These are phyloP conservation scores for Muscicapa striata DNA, from an alignment of 2,797 vertebrate genomes.

Conservation along the genomic window DNA sequence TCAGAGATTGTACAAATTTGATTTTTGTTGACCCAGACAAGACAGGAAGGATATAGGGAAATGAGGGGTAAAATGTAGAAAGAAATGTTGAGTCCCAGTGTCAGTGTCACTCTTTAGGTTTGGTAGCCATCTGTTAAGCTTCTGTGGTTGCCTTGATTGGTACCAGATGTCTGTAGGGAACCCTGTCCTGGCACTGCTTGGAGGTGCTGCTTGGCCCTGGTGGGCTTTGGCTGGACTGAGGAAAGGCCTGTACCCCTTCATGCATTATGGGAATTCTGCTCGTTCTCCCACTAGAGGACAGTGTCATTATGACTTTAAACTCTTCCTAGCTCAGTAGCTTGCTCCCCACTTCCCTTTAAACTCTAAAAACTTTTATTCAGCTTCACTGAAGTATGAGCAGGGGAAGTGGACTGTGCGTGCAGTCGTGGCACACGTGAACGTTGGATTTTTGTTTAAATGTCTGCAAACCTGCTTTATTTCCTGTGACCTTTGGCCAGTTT, in stretches of 20 bases:
- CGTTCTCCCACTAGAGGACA: not conserved
- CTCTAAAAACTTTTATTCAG: not conserved
- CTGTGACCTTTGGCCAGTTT: not conserved
- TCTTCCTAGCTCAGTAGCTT: not conserved
- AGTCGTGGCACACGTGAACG: rapidly evolving
- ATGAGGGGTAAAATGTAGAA: not conserved
- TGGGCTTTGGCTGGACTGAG: not conserved
- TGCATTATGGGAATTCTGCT: not conserved
- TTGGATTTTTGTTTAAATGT: not conserved
- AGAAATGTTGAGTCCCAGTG: not conserved
- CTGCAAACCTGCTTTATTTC: not conserved
- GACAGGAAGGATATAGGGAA: not conserved
- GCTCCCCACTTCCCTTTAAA: not conserved
- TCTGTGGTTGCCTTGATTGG: not conserved
- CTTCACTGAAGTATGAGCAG: not conserved
- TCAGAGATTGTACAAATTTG: not conserved
- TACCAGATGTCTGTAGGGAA: not conserved
- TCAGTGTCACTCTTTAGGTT: not conserved
- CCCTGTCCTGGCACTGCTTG: not conserved
- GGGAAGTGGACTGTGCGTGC: not conserved
- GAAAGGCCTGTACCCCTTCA: not conserved
- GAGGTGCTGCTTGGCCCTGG: not conserved
- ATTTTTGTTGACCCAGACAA: not conserved
- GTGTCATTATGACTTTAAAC: not conserved
- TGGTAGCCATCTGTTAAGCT: not conserved